Evolutionary conservation across 1,140 invertebrate species (phyloP).

Genomic region (Sycophaga agraensis): DNA sequence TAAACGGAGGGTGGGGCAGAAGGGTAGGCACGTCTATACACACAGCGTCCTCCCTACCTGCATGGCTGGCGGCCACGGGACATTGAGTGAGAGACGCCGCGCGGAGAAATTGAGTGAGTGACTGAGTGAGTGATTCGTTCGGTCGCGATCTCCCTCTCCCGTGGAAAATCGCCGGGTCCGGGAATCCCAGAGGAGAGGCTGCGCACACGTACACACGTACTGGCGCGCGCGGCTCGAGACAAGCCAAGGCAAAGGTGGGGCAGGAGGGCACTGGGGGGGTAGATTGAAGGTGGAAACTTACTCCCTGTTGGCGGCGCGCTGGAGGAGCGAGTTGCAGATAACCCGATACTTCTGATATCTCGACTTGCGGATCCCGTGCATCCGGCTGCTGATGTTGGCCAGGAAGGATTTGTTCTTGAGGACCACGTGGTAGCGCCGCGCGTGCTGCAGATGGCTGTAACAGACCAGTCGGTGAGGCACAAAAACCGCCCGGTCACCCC

Average conservation of each 20-base stretch:
- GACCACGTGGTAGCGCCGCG: neutral
- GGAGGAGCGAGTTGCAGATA: slow-evolving; percentile 41
- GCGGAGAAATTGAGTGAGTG: neutral
- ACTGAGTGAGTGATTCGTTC: neutral
- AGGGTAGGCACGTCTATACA: too few species aligned
- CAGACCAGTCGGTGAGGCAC: too few species aligned
- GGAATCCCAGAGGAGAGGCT: neutral
- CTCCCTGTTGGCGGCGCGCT: slow-evolving; percentile 38
- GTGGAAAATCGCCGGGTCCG: neutral
- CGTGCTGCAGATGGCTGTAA: neutral
- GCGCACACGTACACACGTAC: too few species aligned
- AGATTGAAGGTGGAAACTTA: slow-evolving; percentile 32
- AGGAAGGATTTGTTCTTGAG: slow-evolving; percentile 17
- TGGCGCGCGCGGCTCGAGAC: too few species aligned
- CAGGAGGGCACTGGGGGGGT: too few species aligned
- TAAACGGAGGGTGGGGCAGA: too few species aligned
- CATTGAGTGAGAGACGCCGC: neutral
- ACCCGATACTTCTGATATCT: slow-evolving; percentile 45
- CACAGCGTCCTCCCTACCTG: too few species aligned
- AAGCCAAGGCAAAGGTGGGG: too few species aligned
- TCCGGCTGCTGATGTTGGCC: slow-evolving; percentile 29
- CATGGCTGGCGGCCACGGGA: too few species aligned
- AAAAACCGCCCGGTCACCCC: too few species aligned
- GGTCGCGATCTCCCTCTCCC: neutral
- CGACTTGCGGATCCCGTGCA: slow-evolving; percentile 39